Percentiles rank a stretch among this genome's conserved stretches.
These are phyloP conservation scores for Drosophila rellima DNA, from an alignment of 2,888 invertebrate genomes.

Conservation along the genomic window DNA sequence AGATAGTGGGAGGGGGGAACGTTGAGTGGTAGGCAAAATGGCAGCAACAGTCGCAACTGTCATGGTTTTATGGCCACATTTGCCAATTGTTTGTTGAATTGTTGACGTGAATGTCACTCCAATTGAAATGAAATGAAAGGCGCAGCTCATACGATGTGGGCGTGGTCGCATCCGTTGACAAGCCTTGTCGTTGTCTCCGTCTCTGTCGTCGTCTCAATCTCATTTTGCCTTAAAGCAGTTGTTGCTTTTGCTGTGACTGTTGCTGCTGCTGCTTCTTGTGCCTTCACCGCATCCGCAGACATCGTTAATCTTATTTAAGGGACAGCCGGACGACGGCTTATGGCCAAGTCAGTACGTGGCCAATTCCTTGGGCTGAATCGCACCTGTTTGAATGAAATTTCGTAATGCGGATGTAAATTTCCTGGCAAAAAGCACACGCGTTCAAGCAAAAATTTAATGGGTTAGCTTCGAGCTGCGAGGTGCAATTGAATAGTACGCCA, in stretches of 20 bases:
- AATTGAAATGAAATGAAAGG: constrained; percentile 44
- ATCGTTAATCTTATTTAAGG: constrained; percentile 73
- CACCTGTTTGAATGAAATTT: constrained; percentile 65
- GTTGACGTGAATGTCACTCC: constrained; percentile 75
- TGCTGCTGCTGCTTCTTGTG: constrained; percentile 27
- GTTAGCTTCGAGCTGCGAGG: constrained; percentile 26
- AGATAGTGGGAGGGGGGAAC: constrained; percentile 4
- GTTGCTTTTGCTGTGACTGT: constrained; percentile 13
- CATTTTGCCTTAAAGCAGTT: constrained; percentile 20
- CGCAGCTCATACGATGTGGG: constrained; percentile 24
- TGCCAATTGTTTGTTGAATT: constrained; percentile 83
- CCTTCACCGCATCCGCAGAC: constrained; percentile 35
- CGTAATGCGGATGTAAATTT: constrained; percentile 20
- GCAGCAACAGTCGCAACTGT: constrained; percentile 62
- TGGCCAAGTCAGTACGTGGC: constrained; percentile 25
- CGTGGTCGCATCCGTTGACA: constrained; percentile 43
- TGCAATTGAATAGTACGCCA: constrained; percentile 12
- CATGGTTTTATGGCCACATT: constrained; percentile 82
- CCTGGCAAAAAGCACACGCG: constrained; percentile 6
- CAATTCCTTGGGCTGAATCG: constrained; percentile 24
- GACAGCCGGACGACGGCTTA: constrained; percentile 45
- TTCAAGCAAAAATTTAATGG: constrained; percentile 25
- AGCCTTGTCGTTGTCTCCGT: constrained; percentile 15
- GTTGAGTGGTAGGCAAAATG: constrained; percentile 52
- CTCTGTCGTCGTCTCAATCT: constrained; percentile 21